phyloP scores from a whole-genome alignment of 2,797 vertebrate genomes.

The Dryobates pubescens region DNA sequence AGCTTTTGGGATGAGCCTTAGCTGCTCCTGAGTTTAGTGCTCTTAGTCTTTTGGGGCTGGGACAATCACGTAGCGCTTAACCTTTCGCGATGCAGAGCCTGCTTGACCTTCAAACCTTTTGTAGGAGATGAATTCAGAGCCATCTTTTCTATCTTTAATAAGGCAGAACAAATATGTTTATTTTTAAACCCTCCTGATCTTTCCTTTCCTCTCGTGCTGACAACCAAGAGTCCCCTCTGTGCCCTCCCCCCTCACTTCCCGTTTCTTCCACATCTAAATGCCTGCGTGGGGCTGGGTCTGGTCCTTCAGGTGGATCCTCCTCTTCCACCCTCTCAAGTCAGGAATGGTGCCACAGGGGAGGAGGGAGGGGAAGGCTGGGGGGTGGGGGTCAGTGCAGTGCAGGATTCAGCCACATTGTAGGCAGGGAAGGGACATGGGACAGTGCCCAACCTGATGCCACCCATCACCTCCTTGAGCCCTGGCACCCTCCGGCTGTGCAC shows the following conservation, averaged over 20 bases:
- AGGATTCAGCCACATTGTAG: rapidly evolving
- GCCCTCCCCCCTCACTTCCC: background rate
- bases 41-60: slow-evolving; percentile 56
- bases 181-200: slow-evolving; percentile 68
- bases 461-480: background rate
- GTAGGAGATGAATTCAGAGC: slow-evolving; percentile 56
- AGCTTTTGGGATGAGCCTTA: background rate
- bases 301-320: background rate
- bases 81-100: slow-evolving; percentile 18
- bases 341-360: background rate
- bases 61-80: slow-evolving; percentile 54
- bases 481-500: background rate
- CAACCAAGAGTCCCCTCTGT: slow-evolving; percentile 61
- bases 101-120: slow-evolving; percentile 70
- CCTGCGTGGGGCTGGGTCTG: background rate
- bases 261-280: background rate
- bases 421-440: background rate
- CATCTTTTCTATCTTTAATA: slow-evolving; percentile 72
- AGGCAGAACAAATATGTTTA: slow-evolving; percentile 65
- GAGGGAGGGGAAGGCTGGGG: background rate
- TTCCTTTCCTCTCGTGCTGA: slow-evolving; percentile 64
- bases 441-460: background rate
- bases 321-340: background rate
- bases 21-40: slow-evolving; percentile 13
- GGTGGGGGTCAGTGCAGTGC: background rate